Percentiles rank a stretch among this genome's conserved stretches.
These are phyloP conservation scores for Drosophila paulistorum DNA, from an alignment of 1,140 invertebrate genomes.

Conservation along the genomic window DNA sequence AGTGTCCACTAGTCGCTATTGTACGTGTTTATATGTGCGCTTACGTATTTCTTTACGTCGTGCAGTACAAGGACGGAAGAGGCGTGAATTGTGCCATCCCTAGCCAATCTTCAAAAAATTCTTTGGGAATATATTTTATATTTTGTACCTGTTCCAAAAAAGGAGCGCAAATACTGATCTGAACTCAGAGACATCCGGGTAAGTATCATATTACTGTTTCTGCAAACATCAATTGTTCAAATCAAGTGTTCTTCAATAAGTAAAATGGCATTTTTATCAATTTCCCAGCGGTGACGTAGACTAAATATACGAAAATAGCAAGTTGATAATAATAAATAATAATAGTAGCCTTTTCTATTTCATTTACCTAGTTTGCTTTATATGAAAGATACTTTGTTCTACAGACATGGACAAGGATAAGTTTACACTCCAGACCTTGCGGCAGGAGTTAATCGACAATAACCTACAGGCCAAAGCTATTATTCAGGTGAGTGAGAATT, in stretches of 20 bases:
- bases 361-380: background rate
- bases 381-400: background rate
- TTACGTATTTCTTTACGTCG: no score
- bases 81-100: no score
- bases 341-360: background rate
- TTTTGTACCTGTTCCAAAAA: constrained; percentile 52
- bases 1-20: no score
- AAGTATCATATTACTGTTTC: constrained; percentile 44
- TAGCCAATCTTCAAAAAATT: no score
- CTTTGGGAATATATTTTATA: constrained; percentile 16
- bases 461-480: constrained; percentile 90
- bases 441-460: constrained; percentile 88
- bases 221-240: constrained; percentile 3
- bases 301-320: no score
- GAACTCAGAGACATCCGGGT: constrained; percentile 78
- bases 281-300: no score
- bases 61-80: no score
- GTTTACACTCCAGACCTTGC: constrained; percentile 71
- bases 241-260: constrained; percentile 33
- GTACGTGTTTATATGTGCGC: no score
- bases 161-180: constrained; percentile 69
- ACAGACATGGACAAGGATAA: constrained; percentile 69
- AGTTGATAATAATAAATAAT: no score
- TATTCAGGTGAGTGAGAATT: constrained; percentile 87
- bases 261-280: constrained; percentile 43